Evolutionary conservation across 2,113 vertebrate genomes (phyloP).

Genomic region (Ceyx melanurus): DNA sequence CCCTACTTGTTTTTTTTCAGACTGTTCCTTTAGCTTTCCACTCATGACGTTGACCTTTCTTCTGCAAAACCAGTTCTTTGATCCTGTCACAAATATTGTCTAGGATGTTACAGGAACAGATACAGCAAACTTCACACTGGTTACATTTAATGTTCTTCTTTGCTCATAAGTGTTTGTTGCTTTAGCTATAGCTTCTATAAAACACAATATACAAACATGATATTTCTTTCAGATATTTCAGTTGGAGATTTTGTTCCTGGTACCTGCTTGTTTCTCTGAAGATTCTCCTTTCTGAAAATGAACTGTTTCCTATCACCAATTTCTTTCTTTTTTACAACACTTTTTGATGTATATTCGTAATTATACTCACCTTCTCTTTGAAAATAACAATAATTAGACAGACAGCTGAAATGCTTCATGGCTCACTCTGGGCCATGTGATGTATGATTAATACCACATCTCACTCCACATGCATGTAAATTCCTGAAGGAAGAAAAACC

Average conservation of each 20-base stretch:
- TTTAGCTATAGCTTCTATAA: neutral
- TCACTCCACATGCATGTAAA: neutral
- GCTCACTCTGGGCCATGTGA: neutral
- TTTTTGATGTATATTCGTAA: neutral
- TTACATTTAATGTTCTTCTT: neutral
- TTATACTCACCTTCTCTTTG: neutral
- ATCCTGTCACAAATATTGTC: neutral
- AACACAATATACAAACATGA: neutral
- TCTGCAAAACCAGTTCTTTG: neutral
- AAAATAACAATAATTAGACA: constrained; percentile 3
- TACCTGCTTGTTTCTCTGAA: neutral
- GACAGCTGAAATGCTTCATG: neutral
- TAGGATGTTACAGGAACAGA: neutral
- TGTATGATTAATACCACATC: neutral
- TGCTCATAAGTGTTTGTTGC: neutral
- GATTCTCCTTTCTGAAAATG: neutral
- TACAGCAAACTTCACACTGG: neutral
- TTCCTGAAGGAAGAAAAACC: neutral
- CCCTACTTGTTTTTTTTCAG: neutral
- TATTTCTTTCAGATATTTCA: neutral
- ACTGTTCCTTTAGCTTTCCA: neutral
- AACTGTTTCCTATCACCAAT: neutral
- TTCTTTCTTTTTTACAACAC: neutral
- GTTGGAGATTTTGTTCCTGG: neutral
- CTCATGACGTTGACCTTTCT: neutral